These are phyloP conservation scores for Musca vetustissima DNA, from an alignment of 1,140 invertebrate species.

Conservation along the genomic window DNA sequence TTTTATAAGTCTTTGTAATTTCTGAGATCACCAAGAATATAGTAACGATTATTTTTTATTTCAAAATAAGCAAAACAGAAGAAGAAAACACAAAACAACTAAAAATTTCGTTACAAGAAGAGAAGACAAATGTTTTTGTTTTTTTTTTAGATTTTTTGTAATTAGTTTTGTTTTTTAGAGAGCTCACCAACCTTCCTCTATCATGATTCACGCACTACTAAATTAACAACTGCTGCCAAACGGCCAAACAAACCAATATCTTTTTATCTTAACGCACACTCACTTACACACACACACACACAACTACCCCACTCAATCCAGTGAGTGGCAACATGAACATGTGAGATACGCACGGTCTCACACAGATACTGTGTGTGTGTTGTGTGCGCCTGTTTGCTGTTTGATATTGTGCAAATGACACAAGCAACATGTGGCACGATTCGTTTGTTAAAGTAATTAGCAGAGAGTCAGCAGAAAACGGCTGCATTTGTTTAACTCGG, in stretches of 20 bases:
- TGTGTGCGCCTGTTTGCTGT: not conserved
- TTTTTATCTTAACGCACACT: not conserved
- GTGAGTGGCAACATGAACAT: not conserved
- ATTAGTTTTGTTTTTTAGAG: constrained; percentile 1
- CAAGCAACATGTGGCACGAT: constrained; percentile 30
- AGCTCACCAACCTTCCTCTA: constrained; percentile 53
- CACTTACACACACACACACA: not conserved
- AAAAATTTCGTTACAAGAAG: not conserved
- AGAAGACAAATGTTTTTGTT: not conserved
- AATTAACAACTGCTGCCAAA: constrained; percentile 29
- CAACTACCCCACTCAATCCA: not conserved
- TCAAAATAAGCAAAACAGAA: constrained; percentile 27
- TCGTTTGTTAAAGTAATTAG: not conserved
- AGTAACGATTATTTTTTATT: too few species aligned
- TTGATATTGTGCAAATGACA: constrained; percentile 11
- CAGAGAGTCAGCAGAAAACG: constrained; percentile 24
- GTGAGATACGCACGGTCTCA: not conserved
- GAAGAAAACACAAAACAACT: not conserved
- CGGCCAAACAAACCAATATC: constrained; percentile 6
- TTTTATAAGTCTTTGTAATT: too few species aligned
- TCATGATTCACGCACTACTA: constrained; percentile 53
- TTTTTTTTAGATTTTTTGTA: not conserved
- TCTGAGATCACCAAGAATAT: too few species aligned
- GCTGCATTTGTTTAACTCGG: not conserved
- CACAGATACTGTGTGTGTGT: not conserved